Base-by-base conservation (phyloP, 1,140 invertebrate genomes). In the Nomia melanderi region DNA sequence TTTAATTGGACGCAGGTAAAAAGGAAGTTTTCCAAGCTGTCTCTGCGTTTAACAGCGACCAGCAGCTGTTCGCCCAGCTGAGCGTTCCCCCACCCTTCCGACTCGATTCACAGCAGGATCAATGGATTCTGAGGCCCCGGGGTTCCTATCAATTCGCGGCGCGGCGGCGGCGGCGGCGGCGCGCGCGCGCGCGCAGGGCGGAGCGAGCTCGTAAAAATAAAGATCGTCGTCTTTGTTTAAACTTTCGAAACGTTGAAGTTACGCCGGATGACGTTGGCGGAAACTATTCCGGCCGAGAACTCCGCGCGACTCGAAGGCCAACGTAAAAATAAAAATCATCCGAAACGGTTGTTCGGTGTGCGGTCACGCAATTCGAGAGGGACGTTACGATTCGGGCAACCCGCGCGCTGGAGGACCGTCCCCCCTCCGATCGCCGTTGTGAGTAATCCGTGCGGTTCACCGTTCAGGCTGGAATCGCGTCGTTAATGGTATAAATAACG, bases 61-160 rank as follows among this genome's bases (percentile, higher is more conserved):
- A 84, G 82, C 84, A 85, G 84, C 84, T 85, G 84, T 84, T 84
- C 82, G 79, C 53, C 79, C 84, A 84, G 79, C 84, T 86, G 84
- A 86, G 77, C 79, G 79, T 62, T 74, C 53, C 54, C 82, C 79
- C 76, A 69, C 70, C 65, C 33, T 14, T 1, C n/a, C 17, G 44
- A 60, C 39, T 44, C 14, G 27, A 11, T 3, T 83, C 62, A 62
- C 17, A 17, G 5, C 0, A 50, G 78, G 31, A 59, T 23, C 69
- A 29, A 78, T 31, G n/a, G 8, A n/a, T 39, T 25, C 3, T 6
- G 7, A 54, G 41, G 39, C 54, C 77, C 63, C 39, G 1, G 0
- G 14, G 1, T 3, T 44, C 9, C n/a, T n/a, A n/a, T n/a, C n/a
- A n/a, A n/a, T n/a, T n/a, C n/a, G n/a, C n/a, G n/a, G n/a, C n/a